phyloP scores from a whole-genome alignment of 2,888 invertebrate genomes.

The Drosophila ochracea region DNA sequence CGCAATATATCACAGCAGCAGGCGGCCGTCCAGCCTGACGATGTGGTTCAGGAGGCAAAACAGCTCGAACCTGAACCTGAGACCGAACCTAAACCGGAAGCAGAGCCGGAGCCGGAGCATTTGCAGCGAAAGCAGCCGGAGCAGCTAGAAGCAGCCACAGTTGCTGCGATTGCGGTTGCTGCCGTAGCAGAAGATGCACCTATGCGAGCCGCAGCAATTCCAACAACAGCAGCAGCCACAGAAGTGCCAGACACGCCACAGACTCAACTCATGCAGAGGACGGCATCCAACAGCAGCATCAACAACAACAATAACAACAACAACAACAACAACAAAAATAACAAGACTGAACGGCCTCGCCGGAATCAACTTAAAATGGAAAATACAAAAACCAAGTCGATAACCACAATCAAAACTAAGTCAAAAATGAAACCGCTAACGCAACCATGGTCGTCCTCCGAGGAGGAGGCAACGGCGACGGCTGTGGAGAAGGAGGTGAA shows the following conservation, averaged over 20 bases:
- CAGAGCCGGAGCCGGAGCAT: not conserved
- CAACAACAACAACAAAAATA: not conserved
- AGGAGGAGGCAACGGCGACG: rapidly evolving
- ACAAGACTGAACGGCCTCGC: not conserved
- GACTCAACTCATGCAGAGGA: not conserved
- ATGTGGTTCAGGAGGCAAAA: not conserved
- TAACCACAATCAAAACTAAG: not conserved
- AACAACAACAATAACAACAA: not conserved
- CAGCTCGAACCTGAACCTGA: not conserved
- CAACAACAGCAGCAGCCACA: conserved; percentile 1
- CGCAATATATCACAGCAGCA: conserved; percentile 74
- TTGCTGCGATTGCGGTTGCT: not conserved
- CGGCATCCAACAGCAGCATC: not conserved
- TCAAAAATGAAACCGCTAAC: not conserved
- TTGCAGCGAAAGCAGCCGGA: not conserved
- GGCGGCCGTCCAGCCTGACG: not conserved
- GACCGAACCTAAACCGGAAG: not conserved
- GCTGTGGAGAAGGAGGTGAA: not conserved
- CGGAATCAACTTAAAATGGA: no score
- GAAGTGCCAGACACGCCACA: not conserved
- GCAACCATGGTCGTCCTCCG: no score
- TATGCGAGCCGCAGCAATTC: not conserved
- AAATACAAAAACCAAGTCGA: not conserved
- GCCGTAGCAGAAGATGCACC: not conserved
- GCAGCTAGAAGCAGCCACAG: not conserved